These are phyloP conservation scores for Paradoxurus hermaphroditus DNA, from an alignment of 2,113 vertebrate genomes.

Conservation along the genomic window DNA sequence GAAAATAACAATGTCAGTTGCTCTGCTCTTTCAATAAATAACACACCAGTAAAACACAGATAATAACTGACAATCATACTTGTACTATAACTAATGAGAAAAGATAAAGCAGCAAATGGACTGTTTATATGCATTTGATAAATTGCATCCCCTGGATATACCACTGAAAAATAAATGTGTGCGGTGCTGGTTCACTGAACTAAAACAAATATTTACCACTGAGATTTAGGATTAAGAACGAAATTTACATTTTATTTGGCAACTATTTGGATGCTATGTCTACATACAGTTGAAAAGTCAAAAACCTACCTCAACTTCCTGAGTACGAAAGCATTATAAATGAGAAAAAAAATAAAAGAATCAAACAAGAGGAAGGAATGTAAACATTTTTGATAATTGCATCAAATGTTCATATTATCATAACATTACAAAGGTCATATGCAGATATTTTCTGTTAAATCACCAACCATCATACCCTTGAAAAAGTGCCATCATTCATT, in stretches of 20 bases:
- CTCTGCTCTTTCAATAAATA: conserved; percentile 73
- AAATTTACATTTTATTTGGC: conserved; percentile 54
- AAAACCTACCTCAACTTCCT: conserved; percentile 89
- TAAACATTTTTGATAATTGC: conserved; percentile 75
- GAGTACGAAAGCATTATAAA: conserved; percentile 84
- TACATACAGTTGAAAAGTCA: conserved; percentile 79
- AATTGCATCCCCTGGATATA: conserved; percentile 63
- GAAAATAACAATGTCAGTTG: conserved; percentile 69
- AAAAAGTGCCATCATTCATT: neutral
- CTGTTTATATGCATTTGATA: conserved; percentile 71
- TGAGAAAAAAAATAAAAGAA: conserved; percentile 82
- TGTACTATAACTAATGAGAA: conserved; percentile 76
- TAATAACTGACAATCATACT: conserved; percentile 74
- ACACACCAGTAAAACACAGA: conserved; percentile 72
- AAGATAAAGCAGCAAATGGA: conserved; percentile 73
- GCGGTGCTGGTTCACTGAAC: conserved; percentile 53
- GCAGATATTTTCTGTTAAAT: neutral
- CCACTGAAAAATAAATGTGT: conserved; percentile 57
- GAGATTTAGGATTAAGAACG: conserved; percentile 45
- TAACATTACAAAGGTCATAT: conserved; percentile 60
- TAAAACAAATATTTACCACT: conserved; percentile 67
- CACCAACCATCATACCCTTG: neutral
- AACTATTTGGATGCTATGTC: conserved; percentile 61
- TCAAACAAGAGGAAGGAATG: conserved; percentile 76
- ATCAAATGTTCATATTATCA: conserved; percentile 64